Base-by-base conservation (phyloP, 2,888 invertebrate species). In the Ormia ochracea region DNA sequence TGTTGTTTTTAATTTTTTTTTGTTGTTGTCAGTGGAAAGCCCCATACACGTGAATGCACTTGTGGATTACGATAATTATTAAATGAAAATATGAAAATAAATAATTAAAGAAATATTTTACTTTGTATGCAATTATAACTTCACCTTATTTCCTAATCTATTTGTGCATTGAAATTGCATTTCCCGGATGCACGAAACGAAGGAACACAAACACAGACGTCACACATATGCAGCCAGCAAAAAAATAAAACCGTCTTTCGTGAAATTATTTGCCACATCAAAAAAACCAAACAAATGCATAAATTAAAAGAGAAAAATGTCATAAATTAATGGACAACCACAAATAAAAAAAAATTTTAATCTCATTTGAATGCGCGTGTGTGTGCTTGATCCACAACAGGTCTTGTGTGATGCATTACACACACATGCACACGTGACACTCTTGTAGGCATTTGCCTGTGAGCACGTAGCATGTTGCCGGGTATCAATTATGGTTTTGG, bases 171-270 rank as follows among this genome's bases (percentile, higher is more conserved):
- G 28, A 63, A 73, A 56, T 65, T 56, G 7, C 38, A 26, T 36
- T 66, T 74, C 58, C 74, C 65, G 74, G 74, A 74, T 58, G 58
- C 66, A 59, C 38, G 50, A 41, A 38, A 26, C 36, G 23, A 61
- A 52, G 61, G 26, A 56, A 48, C 38, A 21, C 58, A 10, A 28
- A 21, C 19, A 68, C 4, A 31, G 21, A 48, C n/a, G n/a, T n/a
- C n/a, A n/a, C n/a, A n/a, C n/a, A n/a, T n/a, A n/a, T n/a, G n/a
- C n/a, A n/a, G n/a, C n/a, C n/a, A 63, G 14, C n/a, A 36, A 10
- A 41, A 36, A 21, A 52, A 48, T 26, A 14, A 63, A 2, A 14
- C 9, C 48, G 10, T 26, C 10, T 12, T 41, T 19, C 41, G 6
- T 17, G 43, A 61, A 41, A 41, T 75, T 59, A 43, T 58, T 66